phyloP scores from a whole-genome alignment of 1,140 invertebrate genomes.

The Rhagoletis zephyria region DNA sequence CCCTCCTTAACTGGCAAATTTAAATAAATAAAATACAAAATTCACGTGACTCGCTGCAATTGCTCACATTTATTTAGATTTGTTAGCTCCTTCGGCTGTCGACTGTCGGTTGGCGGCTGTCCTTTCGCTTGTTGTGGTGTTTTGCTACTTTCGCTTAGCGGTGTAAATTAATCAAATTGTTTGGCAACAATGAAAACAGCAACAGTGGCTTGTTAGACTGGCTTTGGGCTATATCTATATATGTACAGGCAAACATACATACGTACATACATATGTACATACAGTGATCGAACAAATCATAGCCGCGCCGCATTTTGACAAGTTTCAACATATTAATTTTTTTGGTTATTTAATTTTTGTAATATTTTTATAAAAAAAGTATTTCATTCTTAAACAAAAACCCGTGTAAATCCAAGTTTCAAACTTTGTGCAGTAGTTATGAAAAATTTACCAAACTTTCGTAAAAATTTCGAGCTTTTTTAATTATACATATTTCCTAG shows the following conservation, averaged over 20 bases:
- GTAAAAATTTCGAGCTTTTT: too few species aligned
- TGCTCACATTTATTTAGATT: conserved; percentile 21
- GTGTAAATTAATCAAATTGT: conserved; percentile 50
- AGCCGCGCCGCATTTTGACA: too few species aligned
- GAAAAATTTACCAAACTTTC: too few species aligned
- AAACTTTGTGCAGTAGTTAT: too few species aligned
- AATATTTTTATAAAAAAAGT: too few species aligned
- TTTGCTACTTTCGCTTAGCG: conserved; percentile 30
- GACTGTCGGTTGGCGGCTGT: neutral
- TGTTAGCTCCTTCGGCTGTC: neutral
- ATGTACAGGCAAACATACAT: neutral
- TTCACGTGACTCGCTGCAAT: conserved; percentile 39
- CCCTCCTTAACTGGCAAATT: neutral
- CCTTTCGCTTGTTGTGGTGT: neutral
- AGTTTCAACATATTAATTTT: too few species aligned
- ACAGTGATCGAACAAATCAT: too few species aligned
- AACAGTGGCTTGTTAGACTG: neutral
- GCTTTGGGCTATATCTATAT: neutral
- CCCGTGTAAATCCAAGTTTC: too few species aligned
- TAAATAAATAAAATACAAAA: neutral
- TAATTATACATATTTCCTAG: too few species aligned
- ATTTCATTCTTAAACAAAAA: too few species aligned
- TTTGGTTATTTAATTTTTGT: too few species aligned
- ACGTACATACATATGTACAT: neutral
- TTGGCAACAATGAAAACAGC: conserved; percentile 45